Percentiles rank a stretch among this genome's conserved stretches.
Conservation (phyloP, 2,888 invertebrate species). For the Torymus aiolomorphi region DNA sequence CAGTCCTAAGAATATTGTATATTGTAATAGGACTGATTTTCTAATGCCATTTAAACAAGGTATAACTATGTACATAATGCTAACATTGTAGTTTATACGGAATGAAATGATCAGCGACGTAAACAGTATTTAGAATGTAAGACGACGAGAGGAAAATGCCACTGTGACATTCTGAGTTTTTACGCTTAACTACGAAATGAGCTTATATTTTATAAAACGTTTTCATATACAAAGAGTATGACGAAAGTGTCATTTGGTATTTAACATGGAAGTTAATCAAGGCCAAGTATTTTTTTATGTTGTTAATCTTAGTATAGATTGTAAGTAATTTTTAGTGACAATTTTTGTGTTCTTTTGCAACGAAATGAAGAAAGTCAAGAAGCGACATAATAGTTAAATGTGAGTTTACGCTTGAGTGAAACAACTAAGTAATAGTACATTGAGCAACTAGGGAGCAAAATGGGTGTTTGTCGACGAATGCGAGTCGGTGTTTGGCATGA, state of each 20-base stretch:
- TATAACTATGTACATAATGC: conserved; percentile 12
- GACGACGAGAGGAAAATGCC: conserved; percentile 9
- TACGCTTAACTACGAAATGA: conserved; percentile 42
- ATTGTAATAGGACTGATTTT: conserved; percentile 37
- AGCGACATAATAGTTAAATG: background rate
- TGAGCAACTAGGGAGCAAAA: no score
- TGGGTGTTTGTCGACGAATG: no score
- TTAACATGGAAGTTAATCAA: background rate
- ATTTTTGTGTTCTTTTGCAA: conserved; percentile 25
- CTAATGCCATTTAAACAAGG: conserved; percentile 8
- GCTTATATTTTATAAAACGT: conserved; percentile 52
- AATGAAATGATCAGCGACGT: background rate
- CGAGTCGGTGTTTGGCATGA: no score
- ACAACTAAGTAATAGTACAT: background rate
- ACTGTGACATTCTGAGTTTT: conserved; percentile 30
- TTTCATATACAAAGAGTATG: conserved; percentile 23
- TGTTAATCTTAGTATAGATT: background rate
- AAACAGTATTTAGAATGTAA: conserved; percentile 26
- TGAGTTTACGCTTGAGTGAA: background rate
- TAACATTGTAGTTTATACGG: background rate
- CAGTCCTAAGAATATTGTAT: conserved; percentile 13
- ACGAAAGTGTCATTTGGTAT: conserved; percentile 6
- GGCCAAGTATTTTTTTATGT: conserved; percentile 25
- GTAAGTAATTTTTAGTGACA: background rate
- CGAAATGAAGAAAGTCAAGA: background rate